Conservation (phyloP, 2,113 vertebrate genomes). For the Okapia johnstoni region DNA sequence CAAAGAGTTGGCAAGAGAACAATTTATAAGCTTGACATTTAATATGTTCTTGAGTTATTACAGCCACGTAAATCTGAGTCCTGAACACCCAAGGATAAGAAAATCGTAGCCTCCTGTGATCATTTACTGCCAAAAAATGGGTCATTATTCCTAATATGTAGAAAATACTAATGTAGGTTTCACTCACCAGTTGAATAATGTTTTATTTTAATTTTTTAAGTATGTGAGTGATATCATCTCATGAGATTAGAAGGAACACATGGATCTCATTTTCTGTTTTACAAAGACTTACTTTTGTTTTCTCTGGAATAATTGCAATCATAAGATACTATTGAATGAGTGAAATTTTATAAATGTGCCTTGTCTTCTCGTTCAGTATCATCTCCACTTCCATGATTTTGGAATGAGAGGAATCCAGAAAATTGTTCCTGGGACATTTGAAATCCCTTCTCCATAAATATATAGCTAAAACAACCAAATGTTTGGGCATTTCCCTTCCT, state of each 20-base stretch:
- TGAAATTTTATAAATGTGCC: neutral
- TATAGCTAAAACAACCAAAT: neutral
- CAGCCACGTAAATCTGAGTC: neutral
- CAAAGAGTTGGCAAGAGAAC: neutral
- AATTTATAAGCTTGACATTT: neutral
- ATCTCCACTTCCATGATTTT: neutral
- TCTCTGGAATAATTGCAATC: constrained; percentile 19
- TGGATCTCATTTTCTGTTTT: constrained; percentile 25
- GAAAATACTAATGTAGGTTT: neutral
- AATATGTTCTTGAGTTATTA: neutral
- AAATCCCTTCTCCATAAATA: constrained; percentile 8
- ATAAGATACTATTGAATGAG: neutral
- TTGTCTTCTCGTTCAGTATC: neutral
- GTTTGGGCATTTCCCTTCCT: neutral
- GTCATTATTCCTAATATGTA: neutral
- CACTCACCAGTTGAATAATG: neutral
- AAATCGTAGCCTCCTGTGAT: neutral
- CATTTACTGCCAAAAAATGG: neutral
- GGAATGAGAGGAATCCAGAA: constrained; percentile 22
- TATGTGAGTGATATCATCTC: neutral
- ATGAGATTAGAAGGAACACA: neutral
- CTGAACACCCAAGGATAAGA: neutral
- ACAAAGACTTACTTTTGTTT: constrained; percentile 28
- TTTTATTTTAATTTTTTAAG: neutral
- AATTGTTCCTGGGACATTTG: neutral